phyloP scores from a whole-genome alignment of 1,140 invertebrate species.

The Odontomachus brunneus region DNA sequence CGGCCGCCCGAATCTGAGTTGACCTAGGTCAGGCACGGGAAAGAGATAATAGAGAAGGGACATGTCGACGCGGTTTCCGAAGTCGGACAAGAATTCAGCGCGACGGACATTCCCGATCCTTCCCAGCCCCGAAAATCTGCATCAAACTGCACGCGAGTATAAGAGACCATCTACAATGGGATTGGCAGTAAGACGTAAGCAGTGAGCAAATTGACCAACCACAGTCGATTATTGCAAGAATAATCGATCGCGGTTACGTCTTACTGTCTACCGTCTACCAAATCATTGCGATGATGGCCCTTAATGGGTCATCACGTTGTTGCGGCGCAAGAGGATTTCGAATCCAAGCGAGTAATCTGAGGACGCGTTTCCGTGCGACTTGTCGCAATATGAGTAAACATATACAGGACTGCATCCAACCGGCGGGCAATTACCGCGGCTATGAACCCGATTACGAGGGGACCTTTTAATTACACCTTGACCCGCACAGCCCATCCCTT shows the following conservation, averaged over 20 bases:
- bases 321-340: not conserved
- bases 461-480: conserved; percentile 48
- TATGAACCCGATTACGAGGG: conserved; percentile 18
- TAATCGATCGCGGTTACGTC: too few species aligned
- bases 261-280: too few species aligned
- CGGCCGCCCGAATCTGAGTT: not conserved
- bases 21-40: not conserved
- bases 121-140: too few species aligned
- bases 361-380: too few species aligned
- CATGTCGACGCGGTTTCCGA: not conserved
- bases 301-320: not conserved
- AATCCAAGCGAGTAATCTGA: not conserved
- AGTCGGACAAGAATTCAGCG: not conserved
- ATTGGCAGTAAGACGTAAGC: too few species aligned
- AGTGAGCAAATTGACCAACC: too few species aligned
- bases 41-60: not conserved
- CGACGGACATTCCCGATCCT: too few species aligned
- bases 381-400: not conserved
- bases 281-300: not conserved
- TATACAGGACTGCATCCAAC: not conserved
- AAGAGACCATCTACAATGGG: too few species aligned
- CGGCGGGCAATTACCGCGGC: conserved; percentile 39
- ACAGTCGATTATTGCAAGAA: too few species aligned
- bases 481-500: not conserved
- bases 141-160: too few species aligned